These are phyloP conservation scores for Subanguina moxae DNA, from an alignment of 1,140 invertebrate species.

Conservation along the genomic window DNA sequence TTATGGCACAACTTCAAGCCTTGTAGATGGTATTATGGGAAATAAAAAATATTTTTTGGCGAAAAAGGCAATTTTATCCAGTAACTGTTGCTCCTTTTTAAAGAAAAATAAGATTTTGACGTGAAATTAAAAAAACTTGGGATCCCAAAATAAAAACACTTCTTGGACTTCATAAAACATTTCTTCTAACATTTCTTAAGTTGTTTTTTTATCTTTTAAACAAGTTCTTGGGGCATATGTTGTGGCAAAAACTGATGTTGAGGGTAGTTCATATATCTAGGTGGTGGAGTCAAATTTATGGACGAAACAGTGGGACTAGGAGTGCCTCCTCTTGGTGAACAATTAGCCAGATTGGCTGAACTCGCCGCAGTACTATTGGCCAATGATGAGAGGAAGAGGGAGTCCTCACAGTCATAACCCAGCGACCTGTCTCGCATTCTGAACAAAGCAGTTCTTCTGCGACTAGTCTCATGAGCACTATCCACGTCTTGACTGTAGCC, in stretches of 20 bases:
- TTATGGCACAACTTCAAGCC: too few species aligned
- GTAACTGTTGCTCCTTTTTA: too few species aligned
- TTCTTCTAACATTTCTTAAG: too few species aligned
- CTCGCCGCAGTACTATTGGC: neutral
- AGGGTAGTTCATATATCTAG: neutral
- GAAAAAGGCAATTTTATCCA: too few species aligned
- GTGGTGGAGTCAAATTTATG: conserved; percentile 1
- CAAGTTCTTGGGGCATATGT: neutral
- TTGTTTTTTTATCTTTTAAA: neutral
- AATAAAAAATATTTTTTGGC: too few species aligned
- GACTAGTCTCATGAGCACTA: conserved; percentile 28
- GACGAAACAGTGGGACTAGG: conserved; percentile 6
- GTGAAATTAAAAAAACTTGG: too few species aligned
- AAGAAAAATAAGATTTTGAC: too few species aligned
- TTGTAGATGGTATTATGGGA: too few species aligned
- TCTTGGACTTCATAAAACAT: too few species aligned
- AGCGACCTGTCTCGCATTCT: conserved; percentile 46
- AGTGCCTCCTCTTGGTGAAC: neutral
- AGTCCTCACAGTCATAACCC: conserved; percentile 24
- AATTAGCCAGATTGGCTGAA: neutral
- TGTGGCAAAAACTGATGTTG: neutral
- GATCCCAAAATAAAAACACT: too few species aligned
- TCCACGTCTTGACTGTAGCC: conserved; percentile 43
- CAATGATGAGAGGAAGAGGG: neutral
- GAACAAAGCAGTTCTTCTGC: conserved; percentile 26